Evolutionary conservation across 2,113 vertebrate species (phyloP).

Genomic region (Proterorhinus semilunaris): DNA sequence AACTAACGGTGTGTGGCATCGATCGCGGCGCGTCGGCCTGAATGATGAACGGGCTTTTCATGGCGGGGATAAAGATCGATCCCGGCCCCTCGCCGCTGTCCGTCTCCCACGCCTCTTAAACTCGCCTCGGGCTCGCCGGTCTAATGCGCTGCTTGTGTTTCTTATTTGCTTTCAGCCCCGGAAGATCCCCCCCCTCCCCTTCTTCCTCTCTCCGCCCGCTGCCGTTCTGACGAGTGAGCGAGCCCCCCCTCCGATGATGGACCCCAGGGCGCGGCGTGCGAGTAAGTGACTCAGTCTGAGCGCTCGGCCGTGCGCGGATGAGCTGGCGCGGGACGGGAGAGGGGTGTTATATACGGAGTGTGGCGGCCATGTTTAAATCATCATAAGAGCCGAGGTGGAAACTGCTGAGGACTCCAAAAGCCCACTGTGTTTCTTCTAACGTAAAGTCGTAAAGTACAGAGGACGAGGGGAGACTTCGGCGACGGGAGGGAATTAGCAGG

Average conservation of each 20-base stretch:
- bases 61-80: constrained; percentile 73
- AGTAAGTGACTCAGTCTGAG: constrained; percentile 76
- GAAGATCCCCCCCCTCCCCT: constrained; percentile 44
- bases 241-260: constrained; percentile 59
- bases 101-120: constrained; percentile 34
- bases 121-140: constrained; percentile 37
- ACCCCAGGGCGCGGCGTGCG: constrained; percentile 67
- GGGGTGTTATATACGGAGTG: constrained; percentile 41
- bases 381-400: constrained; percentile 13
- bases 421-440: no score
- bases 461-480: no score
- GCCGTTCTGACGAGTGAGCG: constrained; percentile 70
- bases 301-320: constrained; percentile 17
- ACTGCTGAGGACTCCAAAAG: not conserved
- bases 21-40: constrained; percentile 71
- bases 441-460: not conserved
- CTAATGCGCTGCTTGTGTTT: constrained; percentile 65
- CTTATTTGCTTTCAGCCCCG: constrained; percentile 61
- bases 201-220: not conserved
- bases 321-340: constrained; percentile 18
- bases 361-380: constrained; percentile 44
- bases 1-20: constrained; percentile 74
- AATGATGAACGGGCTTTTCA: constrained; percentile 81
- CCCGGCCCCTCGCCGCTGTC: constrained; percentile 31
- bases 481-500: no score